Conservation (phyloP, 2,888 invertebrate genomes). For the Tenthredo livida region DNA sequence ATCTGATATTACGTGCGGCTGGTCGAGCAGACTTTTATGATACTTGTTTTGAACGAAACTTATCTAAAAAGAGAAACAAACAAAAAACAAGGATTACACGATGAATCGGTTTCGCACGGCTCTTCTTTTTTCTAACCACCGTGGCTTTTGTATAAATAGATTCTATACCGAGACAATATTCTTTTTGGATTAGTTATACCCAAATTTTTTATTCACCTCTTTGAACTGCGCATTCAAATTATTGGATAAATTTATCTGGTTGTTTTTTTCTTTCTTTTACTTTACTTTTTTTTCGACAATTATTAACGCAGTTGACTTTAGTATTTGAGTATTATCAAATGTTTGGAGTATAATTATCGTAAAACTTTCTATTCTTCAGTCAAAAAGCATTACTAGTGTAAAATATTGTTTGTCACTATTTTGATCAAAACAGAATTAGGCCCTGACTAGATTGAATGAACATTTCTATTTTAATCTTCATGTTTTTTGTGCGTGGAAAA, state of each 20-base stretch:
- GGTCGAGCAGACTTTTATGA: slow-evolving; percentile 20
- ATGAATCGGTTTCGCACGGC: not conserved
- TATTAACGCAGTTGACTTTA: not conserved
- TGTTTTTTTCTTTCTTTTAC: not conserved
- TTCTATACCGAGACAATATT: not conserved
- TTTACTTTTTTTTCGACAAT: not conserved
- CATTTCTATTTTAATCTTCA: not conserved
- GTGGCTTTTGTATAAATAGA: not conserved
- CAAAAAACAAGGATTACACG: too few relatives aligned
- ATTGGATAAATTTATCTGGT: not conserved
- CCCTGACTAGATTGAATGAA: not conserved
- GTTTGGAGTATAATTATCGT: slow-evolving; percentile 4
- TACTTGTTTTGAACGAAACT: not conserved
- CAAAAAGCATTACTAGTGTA: not conserved
- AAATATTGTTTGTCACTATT: not conserved
- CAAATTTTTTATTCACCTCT: not conserved
- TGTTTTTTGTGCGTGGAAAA: not conserved
- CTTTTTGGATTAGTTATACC: not conserved
- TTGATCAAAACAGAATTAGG: not conserved
- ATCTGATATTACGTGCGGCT: slow-evolving; percentile 34
- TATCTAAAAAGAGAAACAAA: not conserved
- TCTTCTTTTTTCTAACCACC: not conserved
- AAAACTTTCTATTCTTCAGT: not conserved
- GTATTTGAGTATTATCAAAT: not conserved
- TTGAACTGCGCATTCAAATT: not conserved